phyloP scores from a whole-genome alignment of 2,888 invertebrate genomes.

The Xanthorhoe designata region DNA sequence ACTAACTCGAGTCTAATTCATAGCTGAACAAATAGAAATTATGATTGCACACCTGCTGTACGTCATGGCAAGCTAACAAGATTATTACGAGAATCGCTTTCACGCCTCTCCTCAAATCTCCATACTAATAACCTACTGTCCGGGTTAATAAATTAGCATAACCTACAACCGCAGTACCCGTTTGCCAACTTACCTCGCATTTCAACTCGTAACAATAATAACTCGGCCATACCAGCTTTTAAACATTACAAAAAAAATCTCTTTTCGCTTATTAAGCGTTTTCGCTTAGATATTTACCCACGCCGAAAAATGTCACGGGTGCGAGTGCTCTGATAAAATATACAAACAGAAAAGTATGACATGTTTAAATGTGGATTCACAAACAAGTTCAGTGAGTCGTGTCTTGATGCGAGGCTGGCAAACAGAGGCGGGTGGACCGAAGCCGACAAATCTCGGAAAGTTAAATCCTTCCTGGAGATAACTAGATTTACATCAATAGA shows the following conservation, averaged over 20 bases:
- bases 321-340: slow-evolving; percentile 55
- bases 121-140: slow-evolving; percentile 52
- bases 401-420: slow-evolving; percentile 49
- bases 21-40: slow-evolving; percentile 36
- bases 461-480: slow-evolving; percentile 50
- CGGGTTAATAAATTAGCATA: slow-evolving; percentile 55
- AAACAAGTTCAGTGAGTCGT: slow-evolving; percentile 65
- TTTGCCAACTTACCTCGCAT: slow-evolving; percentile 48
- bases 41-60: slow-evolving; percentile 35
- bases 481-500: slow-evolving; percentile 43
- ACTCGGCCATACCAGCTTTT: slow-evolving; percentile 42
- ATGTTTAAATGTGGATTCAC: slow-evolving; percentile 62
- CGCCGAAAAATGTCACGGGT: slow-evolving; percentile 53
- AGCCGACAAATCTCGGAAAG: slow-evolving; percentile 48
- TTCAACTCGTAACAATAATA: slow-evolving; percentile 46
- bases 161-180: slow-evolving; percentile 48
- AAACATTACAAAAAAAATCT: slow-evolving; percentile 46
- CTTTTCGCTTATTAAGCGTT: slow-evolving; percentile 53
- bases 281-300: slow-evolving; percentile 45
- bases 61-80: slow-evolving; percentile 39
- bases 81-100: slow-evolving; percentile 41
- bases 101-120: slow-evolving; percentile 40
- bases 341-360: slow-evolving; percentile 54
- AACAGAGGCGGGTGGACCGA: slow-evolving; percentile 42
- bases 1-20: slow-evolving; percentile 32